Percentiles rank a stretch among this genome's conserved stretches.
Conservation (phyloP, 1,140 invertebrate species). For the Hycleus cichorii region DNA sequence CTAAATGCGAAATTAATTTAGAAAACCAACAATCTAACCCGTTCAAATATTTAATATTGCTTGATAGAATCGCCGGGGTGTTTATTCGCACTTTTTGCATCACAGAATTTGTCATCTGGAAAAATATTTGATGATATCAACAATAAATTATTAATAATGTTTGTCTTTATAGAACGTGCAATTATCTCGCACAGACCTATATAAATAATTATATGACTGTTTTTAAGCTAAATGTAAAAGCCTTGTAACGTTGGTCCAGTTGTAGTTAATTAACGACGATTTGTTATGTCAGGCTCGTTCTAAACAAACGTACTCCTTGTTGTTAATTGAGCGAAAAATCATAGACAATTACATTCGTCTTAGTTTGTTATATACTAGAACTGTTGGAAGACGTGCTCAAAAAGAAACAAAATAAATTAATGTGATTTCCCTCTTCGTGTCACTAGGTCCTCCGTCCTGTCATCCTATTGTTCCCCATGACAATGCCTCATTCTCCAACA, state of each 20-base stretch:
- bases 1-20: no score
- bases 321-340: constrained; percentile 14
- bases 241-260: background rate
- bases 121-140: no score
- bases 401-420: constrained; percentile 15
- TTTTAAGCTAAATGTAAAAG: no score
- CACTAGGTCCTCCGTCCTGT: constrained; percentile 8
- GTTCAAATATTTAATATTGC: background rate
- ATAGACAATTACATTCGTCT: constrained; percentile 5
- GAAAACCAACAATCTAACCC: no score
- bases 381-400: constrained; percentile 4
- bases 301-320: background rate
- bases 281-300: background rate
- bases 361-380: background rate
- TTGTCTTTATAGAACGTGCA: no score
- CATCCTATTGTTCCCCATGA: constrained; percentile 7
- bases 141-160: no score
- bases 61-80: background rate
- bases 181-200: no score
- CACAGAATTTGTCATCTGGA: no score
- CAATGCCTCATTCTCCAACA: constrained; percentile 7
- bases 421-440: constrained; percentile 12
- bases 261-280: background rate
- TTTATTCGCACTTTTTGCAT: background rate
- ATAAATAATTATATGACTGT: no score